Percentiles rank a stretch among this genome's conserved stretches.
Evolutionary conservation across 64 coral and sea anemone species (phyloP).

Genomic region (Exaiptasia diaphana): DNA sequence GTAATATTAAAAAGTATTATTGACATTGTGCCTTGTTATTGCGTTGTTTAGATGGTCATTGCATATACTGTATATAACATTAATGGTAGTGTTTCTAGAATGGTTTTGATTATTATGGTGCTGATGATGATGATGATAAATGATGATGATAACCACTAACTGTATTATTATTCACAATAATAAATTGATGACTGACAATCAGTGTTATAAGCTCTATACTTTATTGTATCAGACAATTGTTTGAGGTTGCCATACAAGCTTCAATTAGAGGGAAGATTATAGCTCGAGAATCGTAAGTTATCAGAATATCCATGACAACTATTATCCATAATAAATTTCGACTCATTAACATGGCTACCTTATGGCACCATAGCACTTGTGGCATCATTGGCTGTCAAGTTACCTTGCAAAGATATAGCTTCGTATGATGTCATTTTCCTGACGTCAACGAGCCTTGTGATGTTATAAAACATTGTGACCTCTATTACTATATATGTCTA

Average conservation of each 20-base stretch:
- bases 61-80: background rate
- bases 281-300: slow-evolving; percentile 87
- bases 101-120: background rate
- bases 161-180: background rate
- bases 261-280: slow-evolving; percentile 77
- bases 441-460: too few species aligned
- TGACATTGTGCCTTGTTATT: background rate
- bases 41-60: background rate
- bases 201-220: too few species aligned
- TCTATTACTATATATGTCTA: too few species aligned
- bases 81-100: background rate
- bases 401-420: too few species aligned
- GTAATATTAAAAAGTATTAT: background rate
- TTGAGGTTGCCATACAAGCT: slow-evolving; percentile 95
- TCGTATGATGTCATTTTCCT: too few species aligned
- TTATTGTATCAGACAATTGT: slow-evolving; percentile 66
- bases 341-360: too few species aligned
- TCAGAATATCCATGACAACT: too few species aligned
- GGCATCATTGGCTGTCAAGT: too few species aligned
- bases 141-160: background rate
- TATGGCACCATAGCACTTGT: too few species aligned
- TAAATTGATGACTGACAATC: too few species aligned
- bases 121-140: background rate
- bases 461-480: too few species aligned
- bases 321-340: too few species aligned